phyloP scores from a whole-genome alignment of 2,797 vertebrate species.

The Pithecia hirsuta region DNA sequence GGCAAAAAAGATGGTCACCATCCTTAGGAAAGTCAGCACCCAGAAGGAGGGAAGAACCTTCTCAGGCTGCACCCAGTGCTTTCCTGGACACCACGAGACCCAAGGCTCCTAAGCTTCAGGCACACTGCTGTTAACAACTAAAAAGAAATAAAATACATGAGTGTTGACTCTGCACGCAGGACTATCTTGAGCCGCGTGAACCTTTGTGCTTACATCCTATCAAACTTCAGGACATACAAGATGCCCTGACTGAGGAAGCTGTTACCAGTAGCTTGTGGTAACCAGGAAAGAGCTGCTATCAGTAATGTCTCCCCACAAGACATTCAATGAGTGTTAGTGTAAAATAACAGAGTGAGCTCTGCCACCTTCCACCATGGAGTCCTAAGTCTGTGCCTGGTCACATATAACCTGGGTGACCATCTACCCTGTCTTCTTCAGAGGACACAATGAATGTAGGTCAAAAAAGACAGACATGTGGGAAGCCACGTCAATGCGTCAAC shows the following conservation, averaged over 20 bases:
- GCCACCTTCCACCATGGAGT: not conserved
- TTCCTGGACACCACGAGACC: not conserved
- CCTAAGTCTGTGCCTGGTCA: too few species aligned
- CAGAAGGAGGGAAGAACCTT: not conserved
- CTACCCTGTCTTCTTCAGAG: not conserved
- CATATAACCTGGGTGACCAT: not conserved
- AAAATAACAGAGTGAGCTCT: not conserved
- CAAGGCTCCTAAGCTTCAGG: not conserved
- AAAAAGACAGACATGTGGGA: not conserved
- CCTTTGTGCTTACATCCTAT: not conserved
- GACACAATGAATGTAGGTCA: not conserved
- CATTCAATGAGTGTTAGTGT: not conserved
- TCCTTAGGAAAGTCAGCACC: not conserved
- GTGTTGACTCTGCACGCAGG: not conserved
- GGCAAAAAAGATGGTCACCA: too few species aligned
- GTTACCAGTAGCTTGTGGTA: not conserved
- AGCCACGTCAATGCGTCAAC: not conserved
- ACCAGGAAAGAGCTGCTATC: too few species aligned
- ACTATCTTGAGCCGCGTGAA: not conserved
- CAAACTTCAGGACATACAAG: not conserved
- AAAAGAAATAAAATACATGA: not conserved
- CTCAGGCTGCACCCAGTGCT: not conserved
- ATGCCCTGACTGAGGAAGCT: not conserved
- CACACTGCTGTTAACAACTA: not conserved
- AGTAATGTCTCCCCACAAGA: not conserved